phyloP scores from a whole-genome alignment of 2,113 vertebrate species.

The Todiramphus saurophagus region DNA sequence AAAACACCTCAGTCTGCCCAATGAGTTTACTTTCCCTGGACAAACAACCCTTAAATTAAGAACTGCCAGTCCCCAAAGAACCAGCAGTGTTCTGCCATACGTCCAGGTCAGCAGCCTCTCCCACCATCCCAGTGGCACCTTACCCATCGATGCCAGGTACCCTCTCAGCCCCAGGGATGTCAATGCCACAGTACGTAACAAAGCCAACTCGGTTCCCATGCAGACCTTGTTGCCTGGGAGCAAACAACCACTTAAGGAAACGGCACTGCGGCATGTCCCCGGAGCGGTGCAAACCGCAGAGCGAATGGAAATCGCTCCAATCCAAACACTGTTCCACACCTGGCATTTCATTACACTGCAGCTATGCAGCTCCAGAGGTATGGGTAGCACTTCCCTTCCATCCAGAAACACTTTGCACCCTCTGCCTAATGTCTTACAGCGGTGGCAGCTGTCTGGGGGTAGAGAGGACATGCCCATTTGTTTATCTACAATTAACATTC shows the following conservation, averaged over 20 bases:
- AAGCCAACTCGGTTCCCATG: neutral
- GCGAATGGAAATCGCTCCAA: slow-evolving; percentile 18
- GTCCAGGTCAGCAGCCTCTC: neutral
- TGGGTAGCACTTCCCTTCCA: neutral
- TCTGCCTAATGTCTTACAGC: slow-evolving; percentile 56
- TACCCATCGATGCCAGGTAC: neutral
- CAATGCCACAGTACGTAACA: neutral
- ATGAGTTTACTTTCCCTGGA: neutral
- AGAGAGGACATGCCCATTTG: slow-evolving; percentile 62
- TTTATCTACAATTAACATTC: slow-evolving; percentile 71
- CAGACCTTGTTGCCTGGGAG: neutral
- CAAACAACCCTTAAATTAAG: neutral
- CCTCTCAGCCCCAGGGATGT: too few relatives aligned
- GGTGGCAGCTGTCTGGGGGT: slow-evolving; percentile 62
- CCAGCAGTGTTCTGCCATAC: fast-evolving
- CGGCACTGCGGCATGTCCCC: neutral
- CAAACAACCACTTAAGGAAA: neutral
- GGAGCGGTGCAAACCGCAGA: neutral
- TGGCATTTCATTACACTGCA: slow-evolving; percentile 28
- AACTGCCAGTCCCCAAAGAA: neutral
- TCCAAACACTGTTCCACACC: slow-evolving; percentile 32
- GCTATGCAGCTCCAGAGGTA: slow-evolving; percentile 11
- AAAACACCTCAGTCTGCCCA: neutral
- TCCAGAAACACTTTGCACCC: slow-evolving; percentile 49
- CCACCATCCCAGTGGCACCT: neutral